phyloP scores from a whole-genome alignment of 2,113 vertebrate genomes.

The Limnothrissa miodon region DNA sequence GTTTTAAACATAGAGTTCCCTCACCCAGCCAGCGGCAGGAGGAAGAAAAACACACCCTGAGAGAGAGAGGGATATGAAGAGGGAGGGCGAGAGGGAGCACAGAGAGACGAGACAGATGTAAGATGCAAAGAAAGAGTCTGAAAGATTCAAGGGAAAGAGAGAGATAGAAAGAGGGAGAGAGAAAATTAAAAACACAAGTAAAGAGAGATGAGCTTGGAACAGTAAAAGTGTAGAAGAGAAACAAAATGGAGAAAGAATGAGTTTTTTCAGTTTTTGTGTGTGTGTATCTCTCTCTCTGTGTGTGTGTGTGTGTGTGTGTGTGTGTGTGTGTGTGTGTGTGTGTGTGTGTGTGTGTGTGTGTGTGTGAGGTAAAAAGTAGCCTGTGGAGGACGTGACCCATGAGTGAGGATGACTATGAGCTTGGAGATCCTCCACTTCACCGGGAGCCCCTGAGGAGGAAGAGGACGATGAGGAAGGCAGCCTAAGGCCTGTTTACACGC shows the following conservation, averaged over 20 bases:
- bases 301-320: background rate
- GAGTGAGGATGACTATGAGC: background rate
- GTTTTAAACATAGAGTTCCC: background rate
- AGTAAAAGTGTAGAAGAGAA: too few relatives aligned
- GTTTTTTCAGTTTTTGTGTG: background rate
- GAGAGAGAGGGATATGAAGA: background rate
- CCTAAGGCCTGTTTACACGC: too few relatives aligned
- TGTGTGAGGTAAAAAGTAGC: background rate
- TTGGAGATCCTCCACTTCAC: background rate
- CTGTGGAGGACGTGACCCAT: background rate
- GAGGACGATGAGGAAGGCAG: background rate
- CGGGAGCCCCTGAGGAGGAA: background rate
- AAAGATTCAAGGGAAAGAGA: background rate
- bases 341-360: too few relatives aligned
- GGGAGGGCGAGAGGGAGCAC: background rate
- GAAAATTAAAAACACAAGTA: too few relatives aligned
- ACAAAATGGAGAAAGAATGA: background rate
- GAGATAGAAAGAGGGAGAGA: too few relatives aligned
- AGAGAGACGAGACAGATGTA: background rate
- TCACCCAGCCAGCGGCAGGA: background rate
- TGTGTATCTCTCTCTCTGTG: too few relatives aligned
- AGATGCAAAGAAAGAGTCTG: background rate
- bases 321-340: background rate
- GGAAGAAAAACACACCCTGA: background rate
- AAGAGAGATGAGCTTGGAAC: too few relatives aligned